Evolutionary conservation across 2,888 invertebrate genomes (phyloP).

Genomic region (Limnephilus auricula): DNA sequence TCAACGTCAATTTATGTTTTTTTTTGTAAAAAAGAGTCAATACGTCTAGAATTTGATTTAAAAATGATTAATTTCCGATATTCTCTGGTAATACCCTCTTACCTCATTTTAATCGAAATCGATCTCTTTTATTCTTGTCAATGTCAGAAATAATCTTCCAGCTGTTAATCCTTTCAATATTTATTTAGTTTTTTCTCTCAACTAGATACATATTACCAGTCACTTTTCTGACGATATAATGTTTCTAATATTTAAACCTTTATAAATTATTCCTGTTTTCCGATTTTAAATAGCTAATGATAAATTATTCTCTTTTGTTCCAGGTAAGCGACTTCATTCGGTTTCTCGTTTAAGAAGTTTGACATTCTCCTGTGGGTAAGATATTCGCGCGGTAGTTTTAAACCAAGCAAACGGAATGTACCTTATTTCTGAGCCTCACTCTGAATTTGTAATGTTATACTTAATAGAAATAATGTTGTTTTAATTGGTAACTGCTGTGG

Average conservation of each 20-base stretch:
- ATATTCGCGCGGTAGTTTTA: neutral
- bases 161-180: too few species aligned
- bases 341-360: neutral
- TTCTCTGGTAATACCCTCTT: too few species aligned
- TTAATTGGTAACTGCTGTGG: neutral
- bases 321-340: neutral
- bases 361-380: neutral
- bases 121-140: too few species aligned
- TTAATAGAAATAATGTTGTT: neutral
- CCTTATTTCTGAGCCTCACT: too few species aligned
- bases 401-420: neutral
- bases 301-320: neutral
- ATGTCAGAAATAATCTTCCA: too few species aligned
- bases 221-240: neutral
- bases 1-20: too few species aligned
- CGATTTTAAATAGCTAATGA: neutral
- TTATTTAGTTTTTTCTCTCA: neutral
- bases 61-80: too few species aligned
- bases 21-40: too few species aligned
- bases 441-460: neutral
- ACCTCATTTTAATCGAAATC: too few species aligned
- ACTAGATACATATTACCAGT: neutral
- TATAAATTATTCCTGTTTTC: neutral
- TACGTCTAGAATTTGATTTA: too few species aligned
- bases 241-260: neutral